Percentiles rank a stretch among this genome's conserved stretches.
Conservation (phyloP, 2,888 invertebrate species). For the Drosophila tripunctata region DNA sequence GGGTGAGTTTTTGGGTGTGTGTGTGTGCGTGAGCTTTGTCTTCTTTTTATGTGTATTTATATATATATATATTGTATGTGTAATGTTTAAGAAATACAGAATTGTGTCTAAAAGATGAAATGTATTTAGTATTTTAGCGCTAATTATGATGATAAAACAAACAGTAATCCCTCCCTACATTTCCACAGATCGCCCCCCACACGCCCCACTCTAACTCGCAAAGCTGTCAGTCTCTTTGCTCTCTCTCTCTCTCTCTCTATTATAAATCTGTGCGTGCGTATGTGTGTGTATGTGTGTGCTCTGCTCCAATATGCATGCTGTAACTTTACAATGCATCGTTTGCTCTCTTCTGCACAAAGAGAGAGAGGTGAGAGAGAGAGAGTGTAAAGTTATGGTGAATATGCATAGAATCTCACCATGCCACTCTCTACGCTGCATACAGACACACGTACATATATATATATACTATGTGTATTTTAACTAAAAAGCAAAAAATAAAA, state of each 20-base stretch:
- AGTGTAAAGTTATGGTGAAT: conserved; percentile 24
- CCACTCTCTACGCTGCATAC: conserved; percentile 30
- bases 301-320: conserved; percentile 14
- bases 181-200: background rate
- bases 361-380: too few relatives aligned
- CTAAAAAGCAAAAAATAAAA: conserved; percentile 29
- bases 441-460: conserved; percentile 32
- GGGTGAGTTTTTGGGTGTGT: conserved; percentile 4
- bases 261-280: too few relatives aligned
- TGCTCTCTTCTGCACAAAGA: too few relatives aligned
- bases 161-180: conserved; percentile 16
- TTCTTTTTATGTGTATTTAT: conserved; percentile 49
- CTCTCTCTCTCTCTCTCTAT: conserved; percentile 48
- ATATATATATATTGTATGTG: conserved; percentile 29
- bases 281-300: too few relatives aligned
- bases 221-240: conserved; percentile 18
- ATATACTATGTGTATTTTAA: conserved; percentile 51
- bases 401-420: background rate
- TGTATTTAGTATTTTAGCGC: conserved; percentile 52
- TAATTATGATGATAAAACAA: conserved; percentile 30
- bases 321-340: background rate
- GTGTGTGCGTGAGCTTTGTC: background rate
- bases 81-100: conserved; percentile 27
- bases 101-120: conserved; percentile 61
- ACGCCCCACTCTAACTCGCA: background rate